phyloP scores from a whole-genome alignment of 2,113 vertebrate genomes.

The Atractosteus spatula region DNA sequence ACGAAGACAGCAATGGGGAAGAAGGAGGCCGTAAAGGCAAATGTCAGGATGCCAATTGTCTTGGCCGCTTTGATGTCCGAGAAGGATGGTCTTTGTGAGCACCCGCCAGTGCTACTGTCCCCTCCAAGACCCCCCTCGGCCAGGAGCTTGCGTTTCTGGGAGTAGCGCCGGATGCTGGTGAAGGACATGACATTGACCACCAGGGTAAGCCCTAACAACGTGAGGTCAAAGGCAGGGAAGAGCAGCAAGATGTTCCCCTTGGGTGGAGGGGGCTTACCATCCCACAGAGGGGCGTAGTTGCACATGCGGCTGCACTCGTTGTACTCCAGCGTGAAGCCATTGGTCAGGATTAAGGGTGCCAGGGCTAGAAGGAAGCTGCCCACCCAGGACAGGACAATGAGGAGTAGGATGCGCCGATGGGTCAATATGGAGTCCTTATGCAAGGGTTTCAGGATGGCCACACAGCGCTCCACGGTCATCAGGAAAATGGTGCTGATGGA shows the following conservation, averaged over 20 bases:
- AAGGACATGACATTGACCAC: conserved; percentile 72
- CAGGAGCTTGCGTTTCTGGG: conserved; percentile 65
- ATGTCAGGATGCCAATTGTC: conserved; percentile 74
- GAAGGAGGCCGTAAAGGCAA: conserved; percentile 74
- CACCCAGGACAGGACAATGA: conserved; percentile 70
- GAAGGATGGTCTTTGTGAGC: conserved; percentile 66
- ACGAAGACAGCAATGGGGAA: conserved; percentile 75
- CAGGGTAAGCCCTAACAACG: conserved; percentile 65
- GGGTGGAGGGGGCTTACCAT: conserved; percentile 30
- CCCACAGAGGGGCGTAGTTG: conserved; percentile 60
- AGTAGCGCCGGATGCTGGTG: conserved; percentile 64
- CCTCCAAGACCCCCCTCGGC: conserved; percentile 56
- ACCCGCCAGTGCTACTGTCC: conserved; percentile 31
- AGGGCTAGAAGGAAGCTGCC: conserved; percentile 68
- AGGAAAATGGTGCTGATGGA: conserved; percentile 81
- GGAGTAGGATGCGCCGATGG: conserved; percentile 53
- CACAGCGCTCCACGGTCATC: conserved; percentile 72
- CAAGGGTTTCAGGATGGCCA: conserved; percentile 72
- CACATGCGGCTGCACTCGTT: conserved; percentile 79
- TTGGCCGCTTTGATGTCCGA: conserved; percentile 80
- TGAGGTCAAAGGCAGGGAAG: conserved; percentile 75
- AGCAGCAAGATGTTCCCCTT: conserved; percentile 68
- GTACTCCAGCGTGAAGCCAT: conserved; percentile 70
- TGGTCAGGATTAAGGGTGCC: conserved; percentile 60
- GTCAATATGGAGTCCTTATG: conserved; percentile 73